Percentiles rank a stretch among this genome's conserved stretches.
Conservation (phyloP, 2,797 vertebrate species). For the Peromyscus aztecus region DNA sequence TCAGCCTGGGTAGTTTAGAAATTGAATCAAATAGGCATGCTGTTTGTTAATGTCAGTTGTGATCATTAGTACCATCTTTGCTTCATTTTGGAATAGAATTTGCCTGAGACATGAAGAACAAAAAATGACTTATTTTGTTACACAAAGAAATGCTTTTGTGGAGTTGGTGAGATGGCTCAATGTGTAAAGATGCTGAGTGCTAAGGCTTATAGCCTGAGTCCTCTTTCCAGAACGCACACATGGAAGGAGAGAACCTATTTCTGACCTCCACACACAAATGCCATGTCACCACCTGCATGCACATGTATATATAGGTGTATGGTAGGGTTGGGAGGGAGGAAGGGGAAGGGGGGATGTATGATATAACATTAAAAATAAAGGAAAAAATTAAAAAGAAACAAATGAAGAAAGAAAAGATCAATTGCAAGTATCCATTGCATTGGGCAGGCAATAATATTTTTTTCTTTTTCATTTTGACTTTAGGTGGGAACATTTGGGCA, state of each 20-base stretch:
- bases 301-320: neutral
- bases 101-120: constrained; percentile 28
- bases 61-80: constrained; percentile 21
- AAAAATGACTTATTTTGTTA: constrained; percentile 51
- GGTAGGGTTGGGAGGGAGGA: neutral
- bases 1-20: constrained; percentile 38
- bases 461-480: constrained; percentile 38
- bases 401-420: neutral
- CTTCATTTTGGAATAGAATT: constrained; percentile 24
- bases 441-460: neutral
- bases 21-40: constrained; percentile 28
- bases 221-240: neutral
- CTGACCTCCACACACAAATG: neutral
- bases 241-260: neutral
- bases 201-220: neutral
- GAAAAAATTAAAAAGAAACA: neutral
- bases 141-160: neutral
- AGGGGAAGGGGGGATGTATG: neutral
- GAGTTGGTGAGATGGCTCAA: neutral
- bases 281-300: neutral
- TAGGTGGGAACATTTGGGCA: neutral
- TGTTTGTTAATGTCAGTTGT: constrained; percentile 60
- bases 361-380: neutral
- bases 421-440: neutral
- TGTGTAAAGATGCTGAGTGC: neutral